Evolutionary conservation across 2,888 invertebrate species (phyloP).

Genomic region (Apodemia duryi): DNA sequence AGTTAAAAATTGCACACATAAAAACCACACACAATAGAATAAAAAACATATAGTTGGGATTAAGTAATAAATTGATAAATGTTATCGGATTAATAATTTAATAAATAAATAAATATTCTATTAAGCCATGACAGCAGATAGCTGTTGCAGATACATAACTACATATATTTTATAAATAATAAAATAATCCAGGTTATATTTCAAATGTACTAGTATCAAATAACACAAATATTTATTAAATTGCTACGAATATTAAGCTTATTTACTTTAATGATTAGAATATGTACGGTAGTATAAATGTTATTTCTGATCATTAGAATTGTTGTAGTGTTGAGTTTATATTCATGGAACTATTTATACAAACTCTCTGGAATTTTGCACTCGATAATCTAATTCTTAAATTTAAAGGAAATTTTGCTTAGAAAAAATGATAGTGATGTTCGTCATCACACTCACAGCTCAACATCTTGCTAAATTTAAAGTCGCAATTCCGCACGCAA

Average conservation of each 20-base stretch:
- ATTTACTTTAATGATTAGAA: neutral
- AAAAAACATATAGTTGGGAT: neutral
- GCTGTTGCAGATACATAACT: slow-evolving; percentile 30
- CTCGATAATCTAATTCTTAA: neutral
- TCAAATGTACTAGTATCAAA: neutral
- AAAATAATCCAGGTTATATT: neutral
- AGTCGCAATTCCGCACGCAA: too few species aligned
- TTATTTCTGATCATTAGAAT: too few species aligned
- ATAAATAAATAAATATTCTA: slow-evolving; percentile 42
- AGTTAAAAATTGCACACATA: neutral
- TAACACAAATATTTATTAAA: neutral
- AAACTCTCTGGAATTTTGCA: too few species aligned
- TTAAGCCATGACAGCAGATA: slow-evolving; percentile 60
- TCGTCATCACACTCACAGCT: too few species aligned
- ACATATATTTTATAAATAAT: slow-evolving; percentile 16
- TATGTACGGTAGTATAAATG: too few species aligned
- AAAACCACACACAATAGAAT: neutral
- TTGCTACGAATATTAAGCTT: neutral
- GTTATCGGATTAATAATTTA: neutral
- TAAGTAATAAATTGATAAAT: neutral
- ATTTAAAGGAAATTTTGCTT: too few species aligned
- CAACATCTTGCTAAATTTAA: too few species aligned
- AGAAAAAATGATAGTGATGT: too few species aligned
- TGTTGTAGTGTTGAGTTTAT: too few species aligned
- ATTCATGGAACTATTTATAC: too few species aligned